phyloP scores from a whole-genome alignment of 2,888 invertebrate genomes.

The Myopa testacea region DNA sequence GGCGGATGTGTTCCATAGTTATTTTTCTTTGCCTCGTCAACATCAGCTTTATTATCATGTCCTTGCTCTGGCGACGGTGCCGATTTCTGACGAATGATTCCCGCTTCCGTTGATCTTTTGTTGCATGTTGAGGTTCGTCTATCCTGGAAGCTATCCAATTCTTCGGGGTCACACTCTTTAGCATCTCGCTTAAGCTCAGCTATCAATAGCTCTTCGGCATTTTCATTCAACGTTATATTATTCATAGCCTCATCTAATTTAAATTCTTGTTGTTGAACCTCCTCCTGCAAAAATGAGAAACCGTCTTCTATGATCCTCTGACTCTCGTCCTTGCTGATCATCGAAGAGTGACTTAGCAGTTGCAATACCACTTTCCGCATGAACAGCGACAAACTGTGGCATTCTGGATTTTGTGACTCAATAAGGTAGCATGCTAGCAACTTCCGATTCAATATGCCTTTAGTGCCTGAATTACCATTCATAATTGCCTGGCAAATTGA shows the following conservation, averaged over 20 bases:
- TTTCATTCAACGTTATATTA: slow-evolving; percentile 62
- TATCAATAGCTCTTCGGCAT: slow-evolving; percentile 65
- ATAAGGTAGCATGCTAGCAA: slow-evolving; percentile 89
- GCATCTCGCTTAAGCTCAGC: slow-evolving; percentile 64
- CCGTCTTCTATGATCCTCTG: slow-evolving; percentile 63
- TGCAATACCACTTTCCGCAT: slow-evolving; percentile 87
- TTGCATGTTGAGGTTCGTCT: slow-evolving; percentile 59
- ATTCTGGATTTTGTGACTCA: slow-evolving; percentile 86
- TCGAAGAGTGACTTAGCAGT: slow-evolving; percentile 78
- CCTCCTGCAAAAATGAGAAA: slow-evolving; percentile 63
- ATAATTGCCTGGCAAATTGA: slow-evolving; percentile 82
- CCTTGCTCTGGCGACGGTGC: slow-evolving; percentile 55
- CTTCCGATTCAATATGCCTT: slow-evolving; percentile 74
- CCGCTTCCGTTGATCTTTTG: slow-evolving; percentile 46
- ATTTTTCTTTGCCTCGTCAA: slow-evolving; percentile 45
- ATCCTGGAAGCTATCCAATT: slow-evolving; percentile 56
- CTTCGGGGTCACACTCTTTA: slow-evolving; percentile 57
- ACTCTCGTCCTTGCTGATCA: slow-evolving; percentile 60
- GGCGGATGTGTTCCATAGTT: slow-evolving; percentile 68
- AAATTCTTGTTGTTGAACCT: slow-evolving; percentile 63
- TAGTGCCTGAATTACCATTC: slow-evolving; percentile 68
- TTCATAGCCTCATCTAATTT: slow-evolving; percentile 63
- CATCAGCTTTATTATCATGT: slow-evolving; percentile 43
- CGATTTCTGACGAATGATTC: slow-evolving; percentile 64
- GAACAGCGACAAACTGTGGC: slow-evolving; percentile 86